These are phyloP conservation scores for Cheilosia grossa DNA, from an alignment of 2,888 invertebrate genomes.

Conservation along the genomic window DNA sequence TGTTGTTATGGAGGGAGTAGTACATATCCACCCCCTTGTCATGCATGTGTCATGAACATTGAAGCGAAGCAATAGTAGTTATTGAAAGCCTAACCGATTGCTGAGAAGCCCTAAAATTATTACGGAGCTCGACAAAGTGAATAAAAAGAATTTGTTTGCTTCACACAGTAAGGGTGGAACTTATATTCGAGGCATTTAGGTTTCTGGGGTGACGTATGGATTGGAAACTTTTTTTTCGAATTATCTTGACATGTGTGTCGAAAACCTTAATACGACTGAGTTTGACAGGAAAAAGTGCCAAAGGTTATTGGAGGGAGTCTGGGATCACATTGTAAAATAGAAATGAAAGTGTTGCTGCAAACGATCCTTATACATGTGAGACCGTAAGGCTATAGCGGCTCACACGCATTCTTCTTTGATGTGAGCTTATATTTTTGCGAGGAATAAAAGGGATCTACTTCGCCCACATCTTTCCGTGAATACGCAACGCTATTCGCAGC, in stretches of 20 bases:
- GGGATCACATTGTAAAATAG: too few relatives aligned
- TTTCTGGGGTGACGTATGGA: constrained; percentile 45
- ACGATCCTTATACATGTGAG: too few relatives aligned
- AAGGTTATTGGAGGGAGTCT: background rate
- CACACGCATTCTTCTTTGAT: too few relatives aligned
- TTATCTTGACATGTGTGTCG: constrained; percentile 45
- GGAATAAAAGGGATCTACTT: too few relatives aligned
- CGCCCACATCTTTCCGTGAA: too few relatives aligned
- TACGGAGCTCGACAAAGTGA: constrained; percentile 8
- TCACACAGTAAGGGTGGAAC: constrained; percentile 18
- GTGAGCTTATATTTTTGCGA: too few relatives aligned
- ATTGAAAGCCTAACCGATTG: constrained; percentile 26
- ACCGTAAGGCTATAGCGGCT: too few relatives aligned
- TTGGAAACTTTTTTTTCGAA: constrained; percentile 17
- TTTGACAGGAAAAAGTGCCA: background rate
- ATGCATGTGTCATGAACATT: constrained; percentile 53
- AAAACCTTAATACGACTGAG: constrained; percentile 40
- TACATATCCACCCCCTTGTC: constrained; percentile 45
- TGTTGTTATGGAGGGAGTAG: background rate
- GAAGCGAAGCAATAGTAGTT: constrained; percentile 36
- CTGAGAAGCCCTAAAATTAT: constrained; percentile 34
- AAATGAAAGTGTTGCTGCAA: too few relatives aligned
- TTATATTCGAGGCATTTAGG: constrained; percentile 9
- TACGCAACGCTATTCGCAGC: too few relatives aligned
- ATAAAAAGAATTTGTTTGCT: background rate